phyloP scores from a whole-genome alignment of 2,888 invertebrate genomes.

The Cephus spinipes region DNA sequence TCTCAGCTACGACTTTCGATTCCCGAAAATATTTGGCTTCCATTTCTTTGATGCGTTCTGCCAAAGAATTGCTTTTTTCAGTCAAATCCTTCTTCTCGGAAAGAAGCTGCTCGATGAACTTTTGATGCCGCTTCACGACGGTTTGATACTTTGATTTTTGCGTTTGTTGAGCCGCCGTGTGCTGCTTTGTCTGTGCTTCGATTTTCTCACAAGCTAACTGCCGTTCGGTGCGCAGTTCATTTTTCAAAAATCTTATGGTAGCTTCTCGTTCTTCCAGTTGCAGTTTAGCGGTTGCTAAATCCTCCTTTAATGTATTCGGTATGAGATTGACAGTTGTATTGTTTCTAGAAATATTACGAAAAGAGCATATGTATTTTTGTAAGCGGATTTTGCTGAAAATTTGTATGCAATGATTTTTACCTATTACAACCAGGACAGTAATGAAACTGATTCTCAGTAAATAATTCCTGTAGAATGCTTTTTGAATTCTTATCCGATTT shows the following conservation, averaged over 20 bases:
- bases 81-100: conserved; percentile 83
- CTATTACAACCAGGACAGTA: conserved; percentile 9
- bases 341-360: conserved; percentile 2
- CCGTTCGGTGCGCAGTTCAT: conserved; percentile 63
- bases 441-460: conserved; percentile 11
- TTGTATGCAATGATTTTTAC: not conserved
- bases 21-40: conserved; percentile 76
- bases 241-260: conserved; percentile 48
- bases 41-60: conserved; percentile 74
- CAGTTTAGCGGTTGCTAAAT: conserved; percentile 46
- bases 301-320: conserved; percentile 40
- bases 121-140: conserved; percentile 82
- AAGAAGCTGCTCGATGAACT: conserved; percentile 83
- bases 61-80: conserved; percentile 79
- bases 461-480: conserved; percentile 13
- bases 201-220: conserved; percentile 64
- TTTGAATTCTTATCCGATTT: conserved; percentile 18
- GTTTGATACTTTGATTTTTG: conserved; percentile 80
- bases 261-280: conserved; percentile 56
- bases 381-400: not conserved
- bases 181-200: conserved; percentile 63
- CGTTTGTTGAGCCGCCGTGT: conserved; percentile 68
- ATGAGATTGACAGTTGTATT: not conserved
- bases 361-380: not conserved
- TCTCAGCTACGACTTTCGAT: conserved; percentile 78